Base-by-base conservation (phyloP, 2,888 invertebrate species). In the Linnaemya vulpina region DNA sequence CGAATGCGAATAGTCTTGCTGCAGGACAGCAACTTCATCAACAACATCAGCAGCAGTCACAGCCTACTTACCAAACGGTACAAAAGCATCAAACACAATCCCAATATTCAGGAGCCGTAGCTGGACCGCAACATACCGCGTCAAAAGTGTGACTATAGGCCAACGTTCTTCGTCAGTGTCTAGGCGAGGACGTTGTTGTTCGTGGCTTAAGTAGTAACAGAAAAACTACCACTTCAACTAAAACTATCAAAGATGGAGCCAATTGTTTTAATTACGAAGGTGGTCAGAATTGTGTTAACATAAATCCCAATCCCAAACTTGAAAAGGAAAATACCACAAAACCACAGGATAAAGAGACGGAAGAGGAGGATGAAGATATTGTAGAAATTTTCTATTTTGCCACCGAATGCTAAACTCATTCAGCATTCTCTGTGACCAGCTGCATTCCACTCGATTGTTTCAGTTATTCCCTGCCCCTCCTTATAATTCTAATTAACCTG, bases 1-100 rank as follows among this genome's bases (percentile, higher is more conserved):
- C 94, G 86, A 93, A 94, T 3, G 94, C 94, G 0, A 94, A 94
- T 88, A 94, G 94, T 65, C 94, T 94, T 74, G 87, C 86, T 70
- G 80, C 70, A 20, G 87, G 83, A 25, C 77, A 85, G 76, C 87
- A 73, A 40, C 80, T 58, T 25, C 80, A 62, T 10, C 49, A 58
- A 13, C 68, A 51, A 7, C 80, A 49, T 5, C 58, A 63, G 3
- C 35, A 20, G 30, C 76, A 60, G 13, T 35, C 70, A 63, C 91
- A 91, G 81, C 90, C 91, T 60, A 91, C 91, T 68, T 91, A 91
- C 75, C 91, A 91, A 83, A 91, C 90, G 35, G 90, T 91, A 68
- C 91, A 91, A 73, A 90, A 91, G 84, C 87, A 89, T 22, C 88
- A 87, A 43, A 51, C 65, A 11, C 84, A 85, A 49, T 79, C 89